Evolutionary conservation across 2,888 invertebrate species (phyloP).

Genomic region (Pandemis heparana): DNA sequence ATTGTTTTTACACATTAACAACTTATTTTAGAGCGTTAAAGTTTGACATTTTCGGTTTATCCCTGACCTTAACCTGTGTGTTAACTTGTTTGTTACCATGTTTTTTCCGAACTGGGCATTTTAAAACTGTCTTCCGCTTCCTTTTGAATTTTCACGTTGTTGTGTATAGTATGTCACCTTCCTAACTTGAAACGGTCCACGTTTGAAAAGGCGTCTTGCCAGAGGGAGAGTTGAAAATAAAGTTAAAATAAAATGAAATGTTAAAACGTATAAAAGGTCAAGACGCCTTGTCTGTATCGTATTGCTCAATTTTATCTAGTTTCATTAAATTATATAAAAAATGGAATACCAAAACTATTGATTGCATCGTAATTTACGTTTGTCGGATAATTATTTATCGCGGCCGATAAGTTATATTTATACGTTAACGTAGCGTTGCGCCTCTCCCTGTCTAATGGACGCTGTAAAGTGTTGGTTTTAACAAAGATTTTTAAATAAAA

Average conservation of each 20-base stretch:
- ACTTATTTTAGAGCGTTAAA: constrained; percentile 54
- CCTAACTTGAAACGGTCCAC: constrained; percentile 26
- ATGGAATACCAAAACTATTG: constrained; percentile 69
- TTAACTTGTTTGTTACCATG: constrained; percentile 70
- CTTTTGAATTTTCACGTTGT: constrained; percentile 65
- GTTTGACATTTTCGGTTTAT: constrained; percentile 59
- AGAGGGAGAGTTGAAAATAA: neutral
- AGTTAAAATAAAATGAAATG: neutral
- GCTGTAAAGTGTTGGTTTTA: constrained; percentile 83
- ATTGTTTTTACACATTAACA: constrained; percentile 60
- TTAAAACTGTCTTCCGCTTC: constrained; percentile 66
- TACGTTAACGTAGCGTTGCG: constrained; percentile 6
- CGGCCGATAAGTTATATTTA: constrained; percentile 44
- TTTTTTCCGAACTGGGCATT: constrained; percentile 73
- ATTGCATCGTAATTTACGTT: constrained; percentile 57
- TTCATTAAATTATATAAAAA: constrained; percentile 59
- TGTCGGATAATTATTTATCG: constrained; percentile 49
- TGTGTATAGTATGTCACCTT: constrained; percentile 69
- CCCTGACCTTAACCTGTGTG: constrained; percentile 53
- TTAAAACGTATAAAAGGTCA: neutral
- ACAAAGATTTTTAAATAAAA: constrained; percentile 85
- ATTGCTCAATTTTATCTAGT: constrained; percentile 81
- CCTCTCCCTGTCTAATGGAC: constrained; percentile 68
- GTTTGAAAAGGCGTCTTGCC: constrained; percentile 31
- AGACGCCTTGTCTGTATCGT: constrained; percentile 44